These are phyloP conservation scores for Panurus biarmicus DNA, from an alignment of 2,113 vertebrate species.

Conservation along the genomic window DNA sequence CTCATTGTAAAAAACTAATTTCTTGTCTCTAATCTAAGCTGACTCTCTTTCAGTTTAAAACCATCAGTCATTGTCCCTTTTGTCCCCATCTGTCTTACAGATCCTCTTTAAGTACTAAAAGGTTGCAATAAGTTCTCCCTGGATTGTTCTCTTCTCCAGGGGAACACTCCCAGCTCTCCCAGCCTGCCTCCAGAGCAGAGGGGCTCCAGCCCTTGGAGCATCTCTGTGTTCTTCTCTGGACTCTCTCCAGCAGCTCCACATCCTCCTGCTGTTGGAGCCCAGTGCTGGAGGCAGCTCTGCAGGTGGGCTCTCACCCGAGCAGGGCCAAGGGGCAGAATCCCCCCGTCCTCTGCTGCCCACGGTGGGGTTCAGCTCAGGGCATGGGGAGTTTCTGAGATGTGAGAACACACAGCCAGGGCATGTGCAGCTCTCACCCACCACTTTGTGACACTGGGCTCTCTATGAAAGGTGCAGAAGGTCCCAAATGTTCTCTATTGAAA, in stretches of 20 bases:
- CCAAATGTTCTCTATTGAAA: neutral
- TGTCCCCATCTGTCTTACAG: neutral
- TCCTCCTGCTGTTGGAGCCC: neutral
- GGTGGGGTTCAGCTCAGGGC: neutral
- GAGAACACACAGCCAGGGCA: too few species aligned
- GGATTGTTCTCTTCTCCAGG: neutral
- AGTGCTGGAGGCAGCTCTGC: neutral
- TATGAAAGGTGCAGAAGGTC: neutral
- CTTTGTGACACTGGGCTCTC: neutral
- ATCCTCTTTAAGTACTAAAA: neutral
- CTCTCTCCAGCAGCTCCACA: fast-evolving
- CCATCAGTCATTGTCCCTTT: neutral
- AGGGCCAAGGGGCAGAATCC: neutral
- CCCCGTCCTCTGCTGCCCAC: fast-evolving
- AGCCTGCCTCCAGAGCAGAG: neutral
- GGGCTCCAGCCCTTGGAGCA: neutral
- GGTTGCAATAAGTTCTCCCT: neutral
- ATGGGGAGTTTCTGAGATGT: neutral
- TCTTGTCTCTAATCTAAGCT: neutral
- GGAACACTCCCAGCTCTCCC: neutral
- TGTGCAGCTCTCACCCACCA: neutral
- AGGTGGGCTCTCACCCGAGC: neutral
- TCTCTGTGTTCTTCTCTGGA: fast-evolving
- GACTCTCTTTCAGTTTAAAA: neutral
- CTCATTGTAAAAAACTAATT: neutral